These are phyloP conservation scores for Abramis brama DNA, from an alignment of 2,113 vertebrate genomes.

Conservation along the genomic window DNA sequence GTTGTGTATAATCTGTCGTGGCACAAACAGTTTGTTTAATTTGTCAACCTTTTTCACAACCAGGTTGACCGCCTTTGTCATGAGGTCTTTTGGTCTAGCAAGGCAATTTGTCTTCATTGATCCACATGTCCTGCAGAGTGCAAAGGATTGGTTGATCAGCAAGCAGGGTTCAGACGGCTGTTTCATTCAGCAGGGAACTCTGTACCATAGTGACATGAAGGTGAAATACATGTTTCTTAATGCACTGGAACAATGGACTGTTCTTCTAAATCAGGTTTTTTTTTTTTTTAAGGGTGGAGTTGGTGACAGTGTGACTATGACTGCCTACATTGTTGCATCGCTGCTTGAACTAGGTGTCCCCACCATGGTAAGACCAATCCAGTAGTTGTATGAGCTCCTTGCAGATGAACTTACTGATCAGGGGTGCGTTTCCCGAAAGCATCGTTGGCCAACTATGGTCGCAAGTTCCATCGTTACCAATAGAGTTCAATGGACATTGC, in stretches of 20 bases:
- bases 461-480: no score
- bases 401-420: not conserved
- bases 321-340: constrained; percentile 74
- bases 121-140: not conserved
- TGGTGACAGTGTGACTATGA: constrained; percentile 78
- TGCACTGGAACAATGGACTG: no score
- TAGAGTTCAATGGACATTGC: no score
- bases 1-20: not conserved
- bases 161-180: constrained; percentile 77
- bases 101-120: constrained; percentile 27
- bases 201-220: constrained; percentile 81
- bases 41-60: not conserved
- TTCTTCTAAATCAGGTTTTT: no score
- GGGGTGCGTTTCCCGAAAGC: no score
- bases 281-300: constrained; percentile 76
- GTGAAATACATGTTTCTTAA: constrained; percentile 55
- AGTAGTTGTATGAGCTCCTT: no score
- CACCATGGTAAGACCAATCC: constrained; percentile 51
- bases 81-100: constrained; percentile 66
- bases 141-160: constrained; percentile 71
- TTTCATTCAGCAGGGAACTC: constrained; percentile 72
- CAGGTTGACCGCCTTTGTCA: constrained; percentile 84
- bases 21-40: no score
- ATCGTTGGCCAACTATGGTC: no score
- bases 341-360: constrained; percentile 73